Conservation (phyloP, 2,888 invertebrate species). For the Aphodius sticticus region DNA sequence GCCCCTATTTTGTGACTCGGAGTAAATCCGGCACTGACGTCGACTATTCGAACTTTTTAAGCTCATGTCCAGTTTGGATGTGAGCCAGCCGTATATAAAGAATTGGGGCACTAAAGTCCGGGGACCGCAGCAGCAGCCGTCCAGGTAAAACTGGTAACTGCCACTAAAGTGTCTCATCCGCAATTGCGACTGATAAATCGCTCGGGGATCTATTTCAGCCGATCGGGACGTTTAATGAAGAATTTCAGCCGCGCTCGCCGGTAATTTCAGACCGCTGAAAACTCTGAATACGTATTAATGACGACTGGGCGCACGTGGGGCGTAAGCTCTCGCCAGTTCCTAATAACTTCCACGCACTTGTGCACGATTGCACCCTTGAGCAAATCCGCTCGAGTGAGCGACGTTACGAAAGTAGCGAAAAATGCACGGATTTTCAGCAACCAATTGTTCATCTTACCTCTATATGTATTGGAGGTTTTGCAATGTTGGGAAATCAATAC, state of each 20-base stretch:
- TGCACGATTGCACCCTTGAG: background rate
- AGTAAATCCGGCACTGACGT: background rate
- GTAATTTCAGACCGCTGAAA: conserved; percentile 10
- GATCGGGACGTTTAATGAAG: conserved; percentile 52
- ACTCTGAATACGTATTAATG: conserved; percentile 21
- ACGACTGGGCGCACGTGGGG: background rate
- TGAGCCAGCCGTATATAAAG: conserved; percentile 52
- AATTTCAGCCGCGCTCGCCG: conserved; percentile 45
- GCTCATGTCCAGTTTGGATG: conserved; percentile 46
- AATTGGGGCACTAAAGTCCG: conserved; percentile 50
- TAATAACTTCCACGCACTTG: background rate
- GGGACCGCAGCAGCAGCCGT: conserved; percentile 50
- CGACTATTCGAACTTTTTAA: conserved; percentile 16
- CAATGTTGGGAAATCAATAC: no score
- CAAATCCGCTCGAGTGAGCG: background rate
- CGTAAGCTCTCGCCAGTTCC: background rate
- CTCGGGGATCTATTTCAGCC: conserved; percentile 52
- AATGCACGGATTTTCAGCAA: no score
- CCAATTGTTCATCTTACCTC: no score
- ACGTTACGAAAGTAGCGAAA: no score
- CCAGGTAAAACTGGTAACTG: conserved; percentile 55
- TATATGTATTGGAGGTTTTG: no score
- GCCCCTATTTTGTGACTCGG: background rate
- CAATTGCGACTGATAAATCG: conserved; percentile 58
- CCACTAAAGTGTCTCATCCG: conserved; percentile 59